Percentiles rank a stretch among this genome's conserved stretches.
phyloP scores from a whole-genome alignment of 2,888 invertebrate species.

The Ctenicera cuprea region DNA sequence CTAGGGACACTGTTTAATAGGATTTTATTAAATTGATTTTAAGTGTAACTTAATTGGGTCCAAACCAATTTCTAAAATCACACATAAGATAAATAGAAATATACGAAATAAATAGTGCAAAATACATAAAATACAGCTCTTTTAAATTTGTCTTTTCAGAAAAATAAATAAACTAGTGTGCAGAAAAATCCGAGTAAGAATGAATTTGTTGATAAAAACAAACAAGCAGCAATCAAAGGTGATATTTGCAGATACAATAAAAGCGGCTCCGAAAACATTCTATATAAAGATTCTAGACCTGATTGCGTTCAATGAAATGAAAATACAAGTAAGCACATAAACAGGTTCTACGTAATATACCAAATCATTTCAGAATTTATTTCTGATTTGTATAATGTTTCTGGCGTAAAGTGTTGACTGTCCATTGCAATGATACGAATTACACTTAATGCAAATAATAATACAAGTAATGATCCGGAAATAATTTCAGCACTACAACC shows the following conservation, averaged over 20 bases:
- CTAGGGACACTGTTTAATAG: too few species aligned
- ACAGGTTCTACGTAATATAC: neutral
- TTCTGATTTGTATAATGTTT: too few species aligned
- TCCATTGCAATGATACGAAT: conserved; percentile 5
- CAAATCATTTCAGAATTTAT: neutral
- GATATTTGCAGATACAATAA: conserved; percentile 47
- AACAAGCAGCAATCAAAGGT: conserved; percentile 48
- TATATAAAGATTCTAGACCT: conserved; percentile 42
- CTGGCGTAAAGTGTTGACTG: neutral
- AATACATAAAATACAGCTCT: too few species aligned
- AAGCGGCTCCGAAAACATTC: conserved; percentile 41
- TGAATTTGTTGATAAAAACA: conserved; percentile 52
- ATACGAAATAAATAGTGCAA: too few species aligned
- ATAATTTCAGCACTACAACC: conserved; percentile 28
- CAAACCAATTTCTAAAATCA: too few species aligned
- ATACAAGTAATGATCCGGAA: conserved; percentile 24
- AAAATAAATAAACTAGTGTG: too few species aligned
- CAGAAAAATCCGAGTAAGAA: conserved; percentile 38
- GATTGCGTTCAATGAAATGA: conserved; percentile 41
- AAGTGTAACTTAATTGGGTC: too few species aligned
- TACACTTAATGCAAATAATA: conserved; percentile 28
- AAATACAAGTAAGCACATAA: conserved; percentile 1
- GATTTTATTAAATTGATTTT: too few species aligned
- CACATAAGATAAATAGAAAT: too few species aligned
- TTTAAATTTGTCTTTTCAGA: too few species aligned